Evolutionary conservation across 30 jellyfish, hydroid and myxozoan genomes (phyloP).

Genomic region (Morbakka virulenta): DNA sequence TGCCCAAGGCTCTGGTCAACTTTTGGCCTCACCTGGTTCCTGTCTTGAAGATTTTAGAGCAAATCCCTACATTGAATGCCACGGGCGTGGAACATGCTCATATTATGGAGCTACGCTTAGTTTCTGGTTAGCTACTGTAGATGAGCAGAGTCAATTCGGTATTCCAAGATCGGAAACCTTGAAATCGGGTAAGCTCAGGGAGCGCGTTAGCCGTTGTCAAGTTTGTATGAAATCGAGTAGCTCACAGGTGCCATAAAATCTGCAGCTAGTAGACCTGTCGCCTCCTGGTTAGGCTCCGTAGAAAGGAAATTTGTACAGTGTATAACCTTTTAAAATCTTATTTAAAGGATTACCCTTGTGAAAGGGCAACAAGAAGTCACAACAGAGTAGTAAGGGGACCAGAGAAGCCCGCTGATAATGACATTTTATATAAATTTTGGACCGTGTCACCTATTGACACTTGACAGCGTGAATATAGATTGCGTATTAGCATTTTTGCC

Average conservation of each 20-base stretch:
- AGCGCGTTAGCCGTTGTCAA: conserved; percentile 85
- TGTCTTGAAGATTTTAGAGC: conserved; percentile 91
- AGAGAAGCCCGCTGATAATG: no score
- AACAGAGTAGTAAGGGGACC: no score
- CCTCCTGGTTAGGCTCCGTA: no score
- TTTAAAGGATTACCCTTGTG: no score
- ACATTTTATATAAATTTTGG: no score
- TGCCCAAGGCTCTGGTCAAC: conserved; percentile 96
- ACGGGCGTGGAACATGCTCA: conserved; percentile 95
- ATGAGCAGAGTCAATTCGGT: conserved; percentile 62
- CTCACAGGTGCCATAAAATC: not conserved
- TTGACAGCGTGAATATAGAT: no score
- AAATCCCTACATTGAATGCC: conserved; percentile 97
- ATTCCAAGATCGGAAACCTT: conserved; percentile 69
- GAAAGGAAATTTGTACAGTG: no score
- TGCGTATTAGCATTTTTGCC: no score
- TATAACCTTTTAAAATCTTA: no score
- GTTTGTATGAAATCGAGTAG: conserved; percentile 75
- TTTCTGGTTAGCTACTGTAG: conserved; percentile 91
- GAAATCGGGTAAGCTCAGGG: conserved; percentile 48
- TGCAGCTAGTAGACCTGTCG: no score
- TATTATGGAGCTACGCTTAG: conserved; percentile 83
- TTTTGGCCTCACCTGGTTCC: conserved; percentile 91
- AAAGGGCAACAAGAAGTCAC: no score
- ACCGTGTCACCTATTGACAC: no score